Evolutionary conservation across 2,888 invertebrate species (phyloP).

Genomic region (Sclerodermus sp.): DNA sequence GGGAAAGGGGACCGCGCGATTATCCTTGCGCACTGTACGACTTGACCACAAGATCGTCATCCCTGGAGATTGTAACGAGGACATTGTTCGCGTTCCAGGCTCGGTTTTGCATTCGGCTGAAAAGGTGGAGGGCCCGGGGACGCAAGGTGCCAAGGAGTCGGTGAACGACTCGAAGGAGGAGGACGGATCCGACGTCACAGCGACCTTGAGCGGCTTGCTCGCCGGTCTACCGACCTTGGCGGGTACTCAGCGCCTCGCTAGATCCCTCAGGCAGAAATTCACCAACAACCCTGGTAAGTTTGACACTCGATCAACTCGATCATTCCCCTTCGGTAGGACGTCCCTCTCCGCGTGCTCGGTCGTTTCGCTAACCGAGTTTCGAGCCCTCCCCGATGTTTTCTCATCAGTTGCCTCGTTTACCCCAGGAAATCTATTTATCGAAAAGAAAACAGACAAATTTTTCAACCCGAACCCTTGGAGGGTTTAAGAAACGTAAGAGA

Average conservation of each 20-base stretch:
- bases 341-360: neutral
- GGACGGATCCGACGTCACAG: conserved; percentile 46
- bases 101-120: conserved; percentile 52
- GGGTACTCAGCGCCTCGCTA: conserved; percentile 56
- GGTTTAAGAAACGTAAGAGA: no score
- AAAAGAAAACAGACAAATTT: no score
- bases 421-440: no score
- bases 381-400: neutral
- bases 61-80: no score
- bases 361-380: neutral
- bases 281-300: conserved; percentile 54
- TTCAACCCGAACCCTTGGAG: no score
- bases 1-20: no score
- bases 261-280: conserved; percentile 53
- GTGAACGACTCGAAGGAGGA: conserved; percentile 51
- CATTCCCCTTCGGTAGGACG: neutral
- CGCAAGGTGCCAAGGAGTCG: conserved; percentile 53
- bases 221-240: conserved; percentile 54
- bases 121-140: conserved; percentile 58
- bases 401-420: no score
- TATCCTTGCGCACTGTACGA: no score
- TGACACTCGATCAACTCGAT: neutral
- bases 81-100: no score
- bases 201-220: conserved; percentile 52
- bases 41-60: no score